Evolutionary conservation across 2,113 vertebrate genomes (phyloP).

Genomic region (Saguinus imperator): DNA sequence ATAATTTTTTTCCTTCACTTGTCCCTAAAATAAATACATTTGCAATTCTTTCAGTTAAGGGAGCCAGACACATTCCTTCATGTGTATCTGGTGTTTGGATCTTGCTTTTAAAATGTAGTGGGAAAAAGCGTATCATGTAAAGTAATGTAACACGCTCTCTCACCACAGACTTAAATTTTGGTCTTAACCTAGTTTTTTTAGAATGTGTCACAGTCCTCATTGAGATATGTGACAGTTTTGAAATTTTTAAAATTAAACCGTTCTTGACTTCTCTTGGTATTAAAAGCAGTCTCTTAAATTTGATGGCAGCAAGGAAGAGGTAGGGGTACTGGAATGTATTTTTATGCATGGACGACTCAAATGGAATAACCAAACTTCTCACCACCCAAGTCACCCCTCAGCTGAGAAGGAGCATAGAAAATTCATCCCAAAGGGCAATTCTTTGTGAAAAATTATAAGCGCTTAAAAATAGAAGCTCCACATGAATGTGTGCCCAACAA

Average conservation of each 20-base stretch:
- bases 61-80: neutral
- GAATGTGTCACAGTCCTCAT: slow-evolving; percentile 11
- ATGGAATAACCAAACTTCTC: neutral
- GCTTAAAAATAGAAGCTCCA: slow-evolving; percentile 24
- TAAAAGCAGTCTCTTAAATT: slow-evolving; percentile 24
- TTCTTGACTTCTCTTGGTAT: slow-evolving; percentile 34
- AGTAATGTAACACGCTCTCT: neutral
- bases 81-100: neutral
- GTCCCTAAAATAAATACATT: slow-evolving; percentile 53
- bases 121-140: neutral
- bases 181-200: slow-evolving; percentile 21
- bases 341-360: slow-evolving; percentile 42
- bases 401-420: neutral
- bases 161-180: neutral
- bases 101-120: slow-evolving; percentile 39
- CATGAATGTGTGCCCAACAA: neutral
- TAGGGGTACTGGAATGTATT: neutral
- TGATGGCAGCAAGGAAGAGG: neutral
- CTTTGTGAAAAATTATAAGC: slow-evolving; percentile 10
- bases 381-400: neutral
- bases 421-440: neutral
- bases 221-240: slow-evolving; percentile 51
- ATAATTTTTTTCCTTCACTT: neutral
- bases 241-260: slow-evolving; percentile 51
- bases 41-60: slow-evolving; percentile 36